Evolutionary conservation across 1,140 invertebrate species (phyloP).

Genomic region (Manduca sexta): DNA sequence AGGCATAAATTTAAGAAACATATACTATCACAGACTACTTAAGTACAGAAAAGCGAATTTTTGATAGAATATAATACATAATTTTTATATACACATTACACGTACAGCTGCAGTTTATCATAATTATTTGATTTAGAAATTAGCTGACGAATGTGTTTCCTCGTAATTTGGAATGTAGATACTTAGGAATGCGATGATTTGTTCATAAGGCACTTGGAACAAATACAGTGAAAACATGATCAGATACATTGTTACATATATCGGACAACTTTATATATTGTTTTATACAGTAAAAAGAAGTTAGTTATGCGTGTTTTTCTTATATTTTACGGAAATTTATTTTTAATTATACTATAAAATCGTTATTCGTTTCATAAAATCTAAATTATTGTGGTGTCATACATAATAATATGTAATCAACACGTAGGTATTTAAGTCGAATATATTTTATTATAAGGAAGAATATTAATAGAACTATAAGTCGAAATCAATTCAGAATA

Average conservation of each 20-base stretch:
- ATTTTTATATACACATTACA: not conserved
- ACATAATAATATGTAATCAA: slow-evolving; percentile 1
- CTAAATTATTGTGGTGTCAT: slow-evolving; percentile 59
- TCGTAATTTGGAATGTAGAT: slow-evolving; percentile 38
- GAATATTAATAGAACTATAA: too few species aligned
- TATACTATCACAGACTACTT: slow-evolving; percentile 22
- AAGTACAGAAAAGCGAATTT: slow-evolving; percentile 20
- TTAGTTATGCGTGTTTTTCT: not conserved
- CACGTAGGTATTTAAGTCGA: not conserved
- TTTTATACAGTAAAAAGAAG: not conserved
- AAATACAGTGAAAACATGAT: slow-evolving; percentile 57
- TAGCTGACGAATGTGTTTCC: too few species aligned
- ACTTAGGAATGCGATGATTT: slow-evolving; percentile 63
- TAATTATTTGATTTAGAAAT: too few species aligned
- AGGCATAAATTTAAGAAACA: slow-evolving; percentile 3
- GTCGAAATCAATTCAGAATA: too few species aligned
- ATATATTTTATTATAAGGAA: not conserved
- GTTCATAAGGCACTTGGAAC: slow-evolving; percentile 71
- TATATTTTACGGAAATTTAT: slow-evolving; percentile 21
- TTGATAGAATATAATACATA: slow-evolving; percentile 3
- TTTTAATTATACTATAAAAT: slow-evolving; percentile 45
- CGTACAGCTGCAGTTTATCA: not conserved
- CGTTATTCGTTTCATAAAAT: slow-evolving; percentile 52
- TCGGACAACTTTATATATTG: slow-evolving; percentile 17
- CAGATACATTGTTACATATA: slow-evolving; percentile 17